phyloP scores from a whole-genome alignment of 64 coral and sea anemone species.

The Montipora cactus region DNA sequence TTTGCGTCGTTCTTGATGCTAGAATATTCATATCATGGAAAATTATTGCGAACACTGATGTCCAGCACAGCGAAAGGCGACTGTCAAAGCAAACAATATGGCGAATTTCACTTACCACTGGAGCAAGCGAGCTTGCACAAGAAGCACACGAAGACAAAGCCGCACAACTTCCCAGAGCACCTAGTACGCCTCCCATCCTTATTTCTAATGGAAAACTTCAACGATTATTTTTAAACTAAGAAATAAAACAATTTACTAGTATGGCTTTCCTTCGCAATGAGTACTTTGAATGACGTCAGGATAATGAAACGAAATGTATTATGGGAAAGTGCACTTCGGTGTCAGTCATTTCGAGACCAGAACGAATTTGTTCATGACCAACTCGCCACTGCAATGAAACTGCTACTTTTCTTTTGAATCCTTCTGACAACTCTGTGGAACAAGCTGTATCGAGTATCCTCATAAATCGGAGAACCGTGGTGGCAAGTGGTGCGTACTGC shows the following conservation, averaged over 20 bases:
- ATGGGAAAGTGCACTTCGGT: not conserved
- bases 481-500: too few relatives aligned
- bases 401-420: too few relatives aligned
- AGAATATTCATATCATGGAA: not conserved
- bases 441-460: too few relatives aligned
- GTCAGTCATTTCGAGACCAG: too few relatives aligned
- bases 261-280: not conserved
- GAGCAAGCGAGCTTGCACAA: constrained; percentile 79
- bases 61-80: too few relatives aligned
- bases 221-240: not conserved
- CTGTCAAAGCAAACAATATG: constrained; percentile 21
- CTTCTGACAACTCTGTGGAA: too few relatives aligned
- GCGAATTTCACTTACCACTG: constrained; percentile 80
- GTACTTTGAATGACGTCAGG: constrained; percentile 13
- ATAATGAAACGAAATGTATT: not conserved
- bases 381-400: too few relatives aligned
- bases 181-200: constrained; percentile 78
- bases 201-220: not conserved
- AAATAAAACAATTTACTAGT: not conserved
- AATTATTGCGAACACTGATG: not conserved
- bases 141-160: constrained; percentile 83
- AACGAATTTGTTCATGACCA: too few relatives aligned
- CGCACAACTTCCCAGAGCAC: constrained; percentile 74
- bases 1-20: too few relatives aligned
- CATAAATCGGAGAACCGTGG: too few relatives aligned